Evolutionary conservation across 2,797 vertebrate genomes (phyloP).

Genomic region (Microcaecilia unicolor): DNA sequence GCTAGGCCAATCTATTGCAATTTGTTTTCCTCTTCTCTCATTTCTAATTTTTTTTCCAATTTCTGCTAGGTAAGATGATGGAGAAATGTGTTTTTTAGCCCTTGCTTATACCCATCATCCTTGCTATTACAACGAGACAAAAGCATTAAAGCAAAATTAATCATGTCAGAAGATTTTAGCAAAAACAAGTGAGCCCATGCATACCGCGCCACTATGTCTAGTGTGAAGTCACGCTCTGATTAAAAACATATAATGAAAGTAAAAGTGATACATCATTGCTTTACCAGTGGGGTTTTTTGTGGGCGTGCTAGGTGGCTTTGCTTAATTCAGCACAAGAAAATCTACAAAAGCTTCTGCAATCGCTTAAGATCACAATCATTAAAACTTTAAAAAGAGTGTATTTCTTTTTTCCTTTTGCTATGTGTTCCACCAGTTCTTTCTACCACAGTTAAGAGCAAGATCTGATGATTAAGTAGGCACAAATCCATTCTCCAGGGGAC

Average conservation of each 20-base stretch:
- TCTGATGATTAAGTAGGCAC: slow-evolving; percentile 20
- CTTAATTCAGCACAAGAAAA: slow-evolving; percentile 44
- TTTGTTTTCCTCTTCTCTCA: slow-evolving; percentile 49
- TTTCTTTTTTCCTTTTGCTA: neutral
- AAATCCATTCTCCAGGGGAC: no score
- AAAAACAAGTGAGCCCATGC: slow-evolving; percentile 89
- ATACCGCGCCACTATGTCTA: slow-evolving; percentile 84
- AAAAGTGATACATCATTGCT: slow-evolving; percentile 98
- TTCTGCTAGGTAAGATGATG: slow-evolving; percentile 37
- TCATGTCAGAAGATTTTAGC: slow-evolving; percentile 90
- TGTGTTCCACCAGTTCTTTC: slow-evolving; percentile 27
- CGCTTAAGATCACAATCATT: slow-evolving; percentile 37
- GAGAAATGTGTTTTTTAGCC: slow-evolving; percentile 55
- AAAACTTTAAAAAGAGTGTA: slow-evolving; percentile 14
- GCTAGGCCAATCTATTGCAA: slow-evolving; percentile 49
- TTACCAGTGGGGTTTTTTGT: slow-evolving; percentile 64
- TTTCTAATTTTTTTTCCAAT: slow-evolving; percentile 56
- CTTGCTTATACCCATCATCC: slow-evolving; percentile 64
- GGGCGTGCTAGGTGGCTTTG: slow-evolving; percentile 39
- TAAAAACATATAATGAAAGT: slow-evolving; percentile 98
- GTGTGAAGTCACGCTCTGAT: slow-evolving; percentile 98
- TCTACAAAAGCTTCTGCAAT: slow-evolving; percentile 29
- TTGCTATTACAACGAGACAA: slow-evolving; percentile 74
- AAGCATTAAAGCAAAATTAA: slow-evolving; percentile 92
- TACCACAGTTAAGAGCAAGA: slow-evolving; percentile 6